Percentiles rank a stretch among this genome's conserved stretches.
These are phyloP conservation scores for Tuberolachnus salignus DNA, from an alignment of 2,888 invertebrate genomes.

Conservation along the genomic window DNA sequence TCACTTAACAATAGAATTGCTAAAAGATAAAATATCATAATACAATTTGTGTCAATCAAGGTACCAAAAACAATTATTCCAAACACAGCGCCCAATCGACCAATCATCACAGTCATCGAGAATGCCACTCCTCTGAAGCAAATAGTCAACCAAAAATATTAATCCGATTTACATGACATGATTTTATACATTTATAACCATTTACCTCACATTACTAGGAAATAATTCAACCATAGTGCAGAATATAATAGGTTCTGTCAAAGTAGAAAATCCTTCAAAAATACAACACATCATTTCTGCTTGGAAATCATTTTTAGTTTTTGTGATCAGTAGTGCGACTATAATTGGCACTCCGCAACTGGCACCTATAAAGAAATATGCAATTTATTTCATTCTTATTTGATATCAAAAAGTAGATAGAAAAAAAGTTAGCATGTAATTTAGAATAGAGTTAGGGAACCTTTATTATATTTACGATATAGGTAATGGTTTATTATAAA, in stretches of 20 bases:
- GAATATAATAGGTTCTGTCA: slow-evolving; percentile 69
- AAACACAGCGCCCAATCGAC: slow-evolving; percentile 68
- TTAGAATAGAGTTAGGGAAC: no score
- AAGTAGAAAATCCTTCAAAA: slow-evolving; percentile 69
- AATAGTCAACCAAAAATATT: not conserved
- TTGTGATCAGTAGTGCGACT: not conserved
- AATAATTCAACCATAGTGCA: slow-evolving; percentile 70
- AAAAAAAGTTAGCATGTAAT: no score
- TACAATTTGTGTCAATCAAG: slow-evolving; percentile 67
- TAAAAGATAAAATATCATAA: slow-evolving; percentile 61
- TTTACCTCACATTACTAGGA: slow-evolving; percentile 67
- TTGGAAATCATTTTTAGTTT: slow-evolving; percentile 13
- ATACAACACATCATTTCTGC: slow-evolving; percentile 65
- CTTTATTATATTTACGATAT: no score
- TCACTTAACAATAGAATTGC: slow-evolving; percentile 10
- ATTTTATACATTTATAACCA: slow-evolving; percentile 59
- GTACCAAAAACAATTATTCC: slow-evolving; percentile 69
- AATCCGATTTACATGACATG: not conserved
- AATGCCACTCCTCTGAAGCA: slow-evolving; percentile 67
- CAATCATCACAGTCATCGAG: slow-evolving; percentile 69
- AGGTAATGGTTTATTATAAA: no score
- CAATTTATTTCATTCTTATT: no score
- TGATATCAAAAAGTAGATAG: no score
- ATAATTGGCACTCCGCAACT: slow-evolving; percentile 35
- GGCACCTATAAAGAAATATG: slow-evolving; percentile 8